Base-by-base conservation (phyloP, 1,140 invertebrate genomes). In the Scaptomyza pallida region DNA sequence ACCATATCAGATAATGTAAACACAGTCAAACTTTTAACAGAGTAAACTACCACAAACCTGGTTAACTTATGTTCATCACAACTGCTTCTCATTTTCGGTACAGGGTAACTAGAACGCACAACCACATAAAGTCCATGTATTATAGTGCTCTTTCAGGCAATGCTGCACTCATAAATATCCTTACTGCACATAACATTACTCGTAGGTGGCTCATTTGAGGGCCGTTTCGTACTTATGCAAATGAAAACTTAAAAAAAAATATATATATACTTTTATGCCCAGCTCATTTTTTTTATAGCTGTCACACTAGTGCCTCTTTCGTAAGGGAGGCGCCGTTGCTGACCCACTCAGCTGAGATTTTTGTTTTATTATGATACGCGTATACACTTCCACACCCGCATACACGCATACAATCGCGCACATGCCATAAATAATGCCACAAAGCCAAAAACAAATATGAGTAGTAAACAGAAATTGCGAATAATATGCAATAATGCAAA, bases 401-500 rank as follows among this genome's bases (percentile, higher is more conserved):
- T 26, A 26, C 1, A 6, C 23, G 23, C 1, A 26, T 3, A 26
- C 23, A 26, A 4, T 26, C 61, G 30, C 62, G n/a, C 41, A 16
- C 62, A 62, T 37, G 30, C 37, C 77, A 88, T 86, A 85, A 85
- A 85, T 85, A 85, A 77, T 77, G 81, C 79, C 63, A 65, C 81
- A 85, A 86, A 85, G 81, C 81, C 81, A 77, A 85, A 85, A 85
- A 86, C 81, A 85, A 85, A 85, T 85, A 71, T 47, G 68, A 51
- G 61, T 45, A 81, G 77, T 79, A 77, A 85, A 85, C 77, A 86
- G 77, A 86, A 85, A 85, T 85, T 85, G 85, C 77, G 67, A 77
- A 86, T 85, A 85, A 85, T 85, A 86, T 85, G 81, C 77, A 86
- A 85, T 85, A 85, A 85, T 85, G 81, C 81, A 85, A 86, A 86